Evolutionary conservation across 1,140 invertebrate genomes (phyloP), one percentile per base, ranked within the genome.

Genomic region (Eumeta japonica): DNA sequence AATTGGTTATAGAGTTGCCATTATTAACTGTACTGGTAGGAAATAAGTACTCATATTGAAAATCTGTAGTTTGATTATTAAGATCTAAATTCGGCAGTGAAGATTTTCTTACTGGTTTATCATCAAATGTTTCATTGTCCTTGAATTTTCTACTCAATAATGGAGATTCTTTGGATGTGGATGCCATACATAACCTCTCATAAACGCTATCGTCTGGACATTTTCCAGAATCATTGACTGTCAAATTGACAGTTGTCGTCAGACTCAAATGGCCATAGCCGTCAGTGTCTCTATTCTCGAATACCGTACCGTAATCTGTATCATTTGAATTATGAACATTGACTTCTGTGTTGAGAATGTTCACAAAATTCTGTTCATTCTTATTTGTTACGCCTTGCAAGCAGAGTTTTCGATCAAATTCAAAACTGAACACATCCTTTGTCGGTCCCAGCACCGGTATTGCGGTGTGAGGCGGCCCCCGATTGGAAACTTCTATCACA

Each of bases 401-500:
- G 5, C 46, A 48, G 0, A 62, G 14, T 5, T 61, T 55, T 15
- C 63, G 58, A 35, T 62, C 52, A 16, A 68, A 59, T 12, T 61
- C 51, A 24, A 73, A 73, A 34, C 63, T 53, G 40, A 71, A 71
- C 1, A 67, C 43, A 10, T 65, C 53, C 0, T 54, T 58, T 28
- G 64, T 58, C 0, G 53, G 50, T 0, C 66, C 64, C 1, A 70
- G 12, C 0, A 70, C 55, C 0, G 66, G 65, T 37, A 71, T 71
- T 0, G 66, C 70, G 7, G 70, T 70, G 45, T 71, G 66, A 0
- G 64, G 66, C 0, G 62, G 56, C 2, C 43, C 57, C 15, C 62
- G 66, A 20, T 71, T 68, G 3, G 58, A 67, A 0, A 71, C 68
- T 57, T 73, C 52, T 1, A 73, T 73, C 0, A 73, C 68, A 17